Conservation (phyloP, 2,113 vertebrate genomes). For the Podarcis cretensis region DNA sequence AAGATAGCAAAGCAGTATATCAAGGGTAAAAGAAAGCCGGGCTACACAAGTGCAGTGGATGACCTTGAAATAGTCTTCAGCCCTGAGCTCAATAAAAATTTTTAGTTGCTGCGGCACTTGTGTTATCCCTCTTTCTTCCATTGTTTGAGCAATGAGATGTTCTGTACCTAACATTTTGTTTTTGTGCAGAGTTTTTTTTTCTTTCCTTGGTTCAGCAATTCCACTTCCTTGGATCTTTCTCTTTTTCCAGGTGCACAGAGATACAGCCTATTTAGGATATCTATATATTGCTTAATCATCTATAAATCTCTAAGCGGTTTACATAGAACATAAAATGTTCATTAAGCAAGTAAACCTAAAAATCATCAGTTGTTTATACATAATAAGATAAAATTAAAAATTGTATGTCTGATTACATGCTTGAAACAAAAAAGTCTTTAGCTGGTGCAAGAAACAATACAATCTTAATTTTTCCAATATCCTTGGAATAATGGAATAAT, state of each 20-base stretch:
- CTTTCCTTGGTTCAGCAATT: not conserved
- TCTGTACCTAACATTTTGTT: not conserved
- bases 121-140: not conserved
- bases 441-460: no score
- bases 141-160: not conserved
- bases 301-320: not conserved
- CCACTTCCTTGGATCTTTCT: no score
- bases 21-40: not conserved
- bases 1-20: not conserved
- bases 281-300: not conserved
- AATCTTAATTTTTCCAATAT: no score
- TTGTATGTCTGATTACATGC: no score
- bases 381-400: no score
- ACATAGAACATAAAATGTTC: no score
- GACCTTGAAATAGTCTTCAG: not conserved
- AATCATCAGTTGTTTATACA: no score
- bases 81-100: not conserved
- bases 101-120: not conserved
- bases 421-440: no score
- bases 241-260: not conserved
- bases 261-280: not conserved
- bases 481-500: no score
- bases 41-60: not conserved
- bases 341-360: no score
- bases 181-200: not conserved